A percentile compares a stretch with the other conserved stretches of the same genome.
Conservation (phyloP, 2,797 vertebrate genomes). For the Moxostoma hubbsi region DNA sequence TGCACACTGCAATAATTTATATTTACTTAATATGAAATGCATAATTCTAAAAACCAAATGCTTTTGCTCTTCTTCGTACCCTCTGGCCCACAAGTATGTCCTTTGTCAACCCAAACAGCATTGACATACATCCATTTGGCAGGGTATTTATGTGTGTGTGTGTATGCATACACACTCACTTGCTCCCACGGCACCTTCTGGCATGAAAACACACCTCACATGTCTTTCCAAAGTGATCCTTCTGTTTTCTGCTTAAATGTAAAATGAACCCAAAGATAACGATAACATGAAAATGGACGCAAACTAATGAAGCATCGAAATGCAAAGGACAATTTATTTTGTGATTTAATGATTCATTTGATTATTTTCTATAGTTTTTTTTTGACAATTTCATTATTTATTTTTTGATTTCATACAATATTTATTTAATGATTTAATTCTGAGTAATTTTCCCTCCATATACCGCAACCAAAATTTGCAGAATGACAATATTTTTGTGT, state of each 20-base stretch:
- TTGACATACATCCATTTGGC: constrained; percentile 73
- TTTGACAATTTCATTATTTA: too few relatives aligned
- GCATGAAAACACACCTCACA: constrained; percentile 76
- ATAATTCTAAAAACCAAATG: too few relatives aligned
- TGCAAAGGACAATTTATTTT: too few relatives aligned
- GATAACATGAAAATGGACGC: too few relatives aligned
- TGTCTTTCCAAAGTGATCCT: constrained; percentile 77
- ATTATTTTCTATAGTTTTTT: too few relatives aligned
- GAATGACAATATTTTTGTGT: too few relatives aligned
- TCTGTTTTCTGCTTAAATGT: constrained; percentile 75
- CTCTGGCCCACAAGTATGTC: constrained; percentile 39
- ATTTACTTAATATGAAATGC: too few relatives aligned
- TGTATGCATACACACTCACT: constrained; percentile 33
- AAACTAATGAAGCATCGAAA: too few relatives aligned
- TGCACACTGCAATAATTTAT: too few relatives aligned
- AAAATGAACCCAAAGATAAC: constrained; percentile 49
- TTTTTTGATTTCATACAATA: too few relatives aligned
- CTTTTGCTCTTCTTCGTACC: constrained; percentile 35
- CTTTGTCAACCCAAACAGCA: constrained; percentile 53
- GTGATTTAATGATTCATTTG: too few relatives aligned
- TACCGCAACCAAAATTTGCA: constrained; percentile 59
- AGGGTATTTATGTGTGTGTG: constrained; percentile 22
- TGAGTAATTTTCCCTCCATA: constrained; percentile 34
- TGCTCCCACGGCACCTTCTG: constrained; percentile 72
- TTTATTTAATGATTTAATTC: too few relatives aligned